Percentiles rank a stretch among this genome's conserved stretches.
Evolutionary conservation across 1,140 invertebrate species (phyloP).

Genomic region (Babylonia areolata): DNA sequence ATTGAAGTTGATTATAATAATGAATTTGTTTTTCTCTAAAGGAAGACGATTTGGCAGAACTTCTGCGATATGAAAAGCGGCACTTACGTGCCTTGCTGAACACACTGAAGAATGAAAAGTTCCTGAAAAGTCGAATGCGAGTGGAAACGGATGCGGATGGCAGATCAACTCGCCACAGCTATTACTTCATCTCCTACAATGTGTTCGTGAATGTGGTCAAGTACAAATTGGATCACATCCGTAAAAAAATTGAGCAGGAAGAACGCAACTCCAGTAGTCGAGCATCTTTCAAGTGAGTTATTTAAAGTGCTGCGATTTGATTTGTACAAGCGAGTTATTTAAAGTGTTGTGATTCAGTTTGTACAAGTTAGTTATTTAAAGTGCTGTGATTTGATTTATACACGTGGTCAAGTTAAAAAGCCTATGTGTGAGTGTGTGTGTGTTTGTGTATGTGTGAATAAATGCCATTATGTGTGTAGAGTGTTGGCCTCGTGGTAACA

Average conservation of each 20-base stretch:
- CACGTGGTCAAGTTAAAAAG: too few species aligned
- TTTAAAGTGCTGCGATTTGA: background rate
- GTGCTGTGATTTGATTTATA: too few species aligned
- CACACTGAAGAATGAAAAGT: constrained; percentile 92
- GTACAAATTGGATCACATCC: constrained; percentile 96
- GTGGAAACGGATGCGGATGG: constrained; percentile 97
- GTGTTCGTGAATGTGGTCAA: constrained; percentile 96
- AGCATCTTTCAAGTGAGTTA: constrained; percentile 89
- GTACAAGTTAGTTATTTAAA: constrained; percentile 77
- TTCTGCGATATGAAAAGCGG: constrained; percentile 96
- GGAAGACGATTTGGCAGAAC: constrained; percentile 96
- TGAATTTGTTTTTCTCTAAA: background rate
- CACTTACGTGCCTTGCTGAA: constrained; percentile 92
- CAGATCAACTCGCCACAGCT: constrained; percentile 97
- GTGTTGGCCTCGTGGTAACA: too few species aligned
- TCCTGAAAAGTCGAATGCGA: constrained; percentile 91
- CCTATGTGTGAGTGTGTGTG: too few species aligned
- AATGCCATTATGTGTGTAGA: background rate
- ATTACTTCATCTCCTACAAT: constrained; percentile 98
- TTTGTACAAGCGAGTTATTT: constrained; percentile 79
- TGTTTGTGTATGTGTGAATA: too few species aligned
- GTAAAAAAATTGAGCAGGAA: constrained; percentile 95
- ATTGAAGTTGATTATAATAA: background rate
- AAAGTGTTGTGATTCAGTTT: too few species aligned
- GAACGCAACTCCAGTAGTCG: constrained; percentile 95